These are phyloP conservation scores for Epinephelus malabaricus DNA, from an alignment of 2,797 vertebrate species.

Conservation along the genomic window DNA sequence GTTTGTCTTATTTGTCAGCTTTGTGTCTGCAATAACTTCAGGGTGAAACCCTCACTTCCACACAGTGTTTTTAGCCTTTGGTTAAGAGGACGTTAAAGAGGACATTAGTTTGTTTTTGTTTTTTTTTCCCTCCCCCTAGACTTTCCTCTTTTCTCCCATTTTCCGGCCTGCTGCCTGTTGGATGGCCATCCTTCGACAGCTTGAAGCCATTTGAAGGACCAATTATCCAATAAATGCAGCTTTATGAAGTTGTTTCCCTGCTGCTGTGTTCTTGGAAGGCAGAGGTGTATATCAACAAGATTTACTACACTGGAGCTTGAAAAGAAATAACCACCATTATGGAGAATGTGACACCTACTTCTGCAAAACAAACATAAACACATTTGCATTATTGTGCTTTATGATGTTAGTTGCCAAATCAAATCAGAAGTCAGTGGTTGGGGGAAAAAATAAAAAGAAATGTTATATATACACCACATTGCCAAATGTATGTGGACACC, in stretches of 20 bases:
- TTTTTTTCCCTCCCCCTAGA: constrained; percentile 23
- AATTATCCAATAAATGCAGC: constrained; percentile 86
- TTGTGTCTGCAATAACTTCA: constrained; percentile 66
- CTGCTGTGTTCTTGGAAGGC: constrained; percentile 77
- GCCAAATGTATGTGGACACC: constrained; percentile 4
- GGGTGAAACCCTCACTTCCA: constrained; percentile 59
- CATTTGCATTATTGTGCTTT: constrained; percentile 55
- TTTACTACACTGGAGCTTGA: constrained; percentile 67
- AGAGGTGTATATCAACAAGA: constrained; percentile 75
- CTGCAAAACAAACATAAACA: constrained; percentile 57
- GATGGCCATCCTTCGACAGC: constrained; percentile 81
- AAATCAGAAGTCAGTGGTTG: constrained; percentile 28
- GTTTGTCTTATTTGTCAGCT: constrained; percentile 67
- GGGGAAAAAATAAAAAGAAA: constrained; percentile 9
- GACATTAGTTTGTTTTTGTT: constrained; percentile 65
- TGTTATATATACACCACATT: background rate
- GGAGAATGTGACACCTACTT: constrained; percentile 53
- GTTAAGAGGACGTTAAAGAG: constrained; percentile 74
- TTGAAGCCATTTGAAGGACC: constrained; percentile 84
- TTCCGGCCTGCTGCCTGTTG: constrained; percentile 80
- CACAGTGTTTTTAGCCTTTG: constrained; percentile 62
- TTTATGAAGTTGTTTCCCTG: constrained; percentile 84
- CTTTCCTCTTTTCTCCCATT: constrained; percentile 71
- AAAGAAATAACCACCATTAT: constrained; percentile 63
- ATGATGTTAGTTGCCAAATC: constrained; percentile 28